phyloP scores from a whole-genome alignment of 2,888 invertebrate genomes.

The Philereme vetulata region DNA sequence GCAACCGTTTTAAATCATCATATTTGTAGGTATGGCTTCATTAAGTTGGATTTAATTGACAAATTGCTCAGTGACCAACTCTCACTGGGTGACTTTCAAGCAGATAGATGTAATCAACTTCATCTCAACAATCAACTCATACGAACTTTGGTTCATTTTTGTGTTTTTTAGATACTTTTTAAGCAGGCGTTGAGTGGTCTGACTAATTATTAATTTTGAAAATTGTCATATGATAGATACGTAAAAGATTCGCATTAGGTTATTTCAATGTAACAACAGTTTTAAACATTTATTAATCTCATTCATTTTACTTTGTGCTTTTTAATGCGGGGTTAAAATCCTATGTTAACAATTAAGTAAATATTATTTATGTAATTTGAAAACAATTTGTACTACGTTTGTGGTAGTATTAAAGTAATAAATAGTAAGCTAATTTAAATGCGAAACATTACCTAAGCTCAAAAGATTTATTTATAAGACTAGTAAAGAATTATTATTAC shows the following conservation, averaged over 20 bases:
- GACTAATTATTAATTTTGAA: not conserved
- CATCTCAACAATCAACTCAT: too few relatives aligned
- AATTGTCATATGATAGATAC: not conserved
- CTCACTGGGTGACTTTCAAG: too few relatives aligned
- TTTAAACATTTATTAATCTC: conserved; percentile 8
- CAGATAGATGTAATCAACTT: too few relatives aligned
- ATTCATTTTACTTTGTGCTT: conserved; percentile 12
- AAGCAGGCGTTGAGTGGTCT: not conserved
- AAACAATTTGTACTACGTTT: conserved; percentile 20
- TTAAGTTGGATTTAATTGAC: too few relatives aligned
- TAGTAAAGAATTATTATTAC: conserved; percentile 28
- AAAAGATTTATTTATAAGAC: conserved; percentile 30
- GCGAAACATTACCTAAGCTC: conserved; percentile 36
- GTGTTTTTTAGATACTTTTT: not conserved
- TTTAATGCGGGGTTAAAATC: not conserved
- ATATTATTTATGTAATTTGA: conserved; percentile 1
- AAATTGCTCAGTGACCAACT: too few relatives aligned
- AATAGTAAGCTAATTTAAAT: conserved; percentile 32
- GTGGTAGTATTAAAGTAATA: conserved; percentile 19
- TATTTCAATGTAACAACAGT: not conserved
- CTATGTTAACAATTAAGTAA: conserved; percentile 6
- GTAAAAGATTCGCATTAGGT: not conserved
- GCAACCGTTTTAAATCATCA: too few relatives aligned
- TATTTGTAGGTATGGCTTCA: too few relatives aligned
- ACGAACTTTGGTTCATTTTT: not conserved